These are phyloP conservation scores for Anas georgica DNA, from an alignment of 2,797 vertebrate genomes.

Conservation along the genomic window DNA sequence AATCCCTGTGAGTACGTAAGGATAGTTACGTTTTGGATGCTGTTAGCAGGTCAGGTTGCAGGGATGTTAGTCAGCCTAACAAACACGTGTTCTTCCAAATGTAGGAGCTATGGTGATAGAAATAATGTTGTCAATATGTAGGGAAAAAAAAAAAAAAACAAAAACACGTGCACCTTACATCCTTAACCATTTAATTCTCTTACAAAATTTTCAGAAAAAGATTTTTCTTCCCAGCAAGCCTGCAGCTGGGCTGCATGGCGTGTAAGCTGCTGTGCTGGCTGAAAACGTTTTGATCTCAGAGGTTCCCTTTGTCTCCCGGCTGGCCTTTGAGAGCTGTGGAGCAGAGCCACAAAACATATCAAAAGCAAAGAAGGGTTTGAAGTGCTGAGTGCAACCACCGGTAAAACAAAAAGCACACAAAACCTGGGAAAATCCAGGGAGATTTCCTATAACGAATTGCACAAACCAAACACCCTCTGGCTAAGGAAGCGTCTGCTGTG, in stretches of 20 bases:
- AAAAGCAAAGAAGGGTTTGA: neutral
- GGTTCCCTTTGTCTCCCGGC: neutral
- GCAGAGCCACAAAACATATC: neutral
- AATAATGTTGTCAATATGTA: accelerated
- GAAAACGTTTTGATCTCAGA: neutral
- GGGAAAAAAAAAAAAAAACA: no score
- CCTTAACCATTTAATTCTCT: neutral
- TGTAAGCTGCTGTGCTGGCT: neutral
- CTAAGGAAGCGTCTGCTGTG: constrained; percentile 14
- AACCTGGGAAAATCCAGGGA: constrained; percentile 36
- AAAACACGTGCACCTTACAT: neutral
- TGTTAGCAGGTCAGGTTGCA: neutral
- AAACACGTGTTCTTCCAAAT: neutral
- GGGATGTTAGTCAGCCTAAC: neutral
- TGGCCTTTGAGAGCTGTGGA: neutral
- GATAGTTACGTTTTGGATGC: neutral
- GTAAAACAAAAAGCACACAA: neutral
- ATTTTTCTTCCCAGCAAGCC: neutral
- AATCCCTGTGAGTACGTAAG: neutral
- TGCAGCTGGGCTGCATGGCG: neutral
- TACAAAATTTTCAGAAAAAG: neutral
- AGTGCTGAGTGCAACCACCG: neutral
- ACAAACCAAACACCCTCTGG: neutral
- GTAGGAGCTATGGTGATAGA: neutral
- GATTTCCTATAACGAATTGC: neutral